Conservation (phyloP, 2,113 vertebrate species). For the Actinemys pallida region DNA sequence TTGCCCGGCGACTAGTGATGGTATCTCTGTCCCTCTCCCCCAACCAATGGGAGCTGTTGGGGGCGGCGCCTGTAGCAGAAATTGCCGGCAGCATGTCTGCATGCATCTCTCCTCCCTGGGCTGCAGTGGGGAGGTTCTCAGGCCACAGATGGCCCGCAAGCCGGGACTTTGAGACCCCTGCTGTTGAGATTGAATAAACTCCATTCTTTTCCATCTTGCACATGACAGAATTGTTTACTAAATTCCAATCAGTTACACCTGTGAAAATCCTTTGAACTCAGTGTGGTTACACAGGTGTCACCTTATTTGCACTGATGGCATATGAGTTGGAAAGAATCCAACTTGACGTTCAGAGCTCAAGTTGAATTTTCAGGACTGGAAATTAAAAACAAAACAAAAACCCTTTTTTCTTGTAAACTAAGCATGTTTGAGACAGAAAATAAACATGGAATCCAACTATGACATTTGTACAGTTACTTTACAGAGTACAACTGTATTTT, state of each 20-base stretch:
- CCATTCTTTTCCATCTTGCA: accelerated
- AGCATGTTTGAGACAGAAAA: background rate
- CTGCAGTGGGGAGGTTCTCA: too few relatives aligned
- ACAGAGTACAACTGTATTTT: background rate
- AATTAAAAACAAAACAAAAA: background rate
- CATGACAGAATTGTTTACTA: accelerated
- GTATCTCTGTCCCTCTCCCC: too few relatives aligned
- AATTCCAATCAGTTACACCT: accelerated
- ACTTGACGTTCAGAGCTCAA: background rate
- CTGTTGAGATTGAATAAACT: background rate
- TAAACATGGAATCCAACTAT: background rate
- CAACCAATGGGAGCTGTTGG: too few relatives aligned
- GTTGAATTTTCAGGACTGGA: background rate
- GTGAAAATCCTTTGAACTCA: background rate
- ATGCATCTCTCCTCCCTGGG: too few relatives aligned
- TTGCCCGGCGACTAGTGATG: too few relatives aligned
- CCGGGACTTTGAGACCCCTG: too few relatives aligned
- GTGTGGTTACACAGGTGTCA: background rate
- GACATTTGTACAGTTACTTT: background rate
- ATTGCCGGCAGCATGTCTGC: too few relatives aligned
- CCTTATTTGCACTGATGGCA: background rate
- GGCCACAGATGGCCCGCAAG: too few relatives aligned
- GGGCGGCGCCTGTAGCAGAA: too few relatives aligned
- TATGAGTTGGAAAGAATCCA: background rate
- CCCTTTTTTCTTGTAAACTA: background rate